Evolutionary conservation across 2,888 invertebrate species (phyloP).

Genomic region (Xestobium rufovillosum): DNA sequence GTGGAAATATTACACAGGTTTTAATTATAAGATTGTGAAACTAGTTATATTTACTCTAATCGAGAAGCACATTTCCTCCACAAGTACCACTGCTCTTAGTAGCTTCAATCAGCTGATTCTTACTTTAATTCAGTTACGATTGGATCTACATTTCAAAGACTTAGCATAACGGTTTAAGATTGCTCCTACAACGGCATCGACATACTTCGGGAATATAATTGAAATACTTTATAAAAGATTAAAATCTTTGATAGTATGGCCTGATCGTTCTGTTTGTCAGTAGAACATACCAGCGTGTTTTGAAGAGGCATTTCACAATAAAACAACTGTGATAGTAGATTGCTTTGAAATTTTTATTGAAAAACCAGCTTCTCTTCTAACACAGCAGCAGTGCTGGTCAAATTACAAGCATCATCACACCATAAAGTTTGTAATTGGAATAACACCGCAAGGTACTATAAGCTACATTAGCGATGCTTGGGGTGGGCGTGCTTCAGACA

Average conservation of each 20-base stretch:
- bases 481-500: conserved; percentile 13
- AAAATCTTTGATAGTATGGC: no score
- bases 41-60: not conserved
- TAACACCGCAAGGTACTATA: conserved; percentile 16
- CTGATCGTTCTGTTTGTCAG: no score
- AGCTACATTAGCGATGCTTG: conserved; percentile 14
- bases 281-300: no score
- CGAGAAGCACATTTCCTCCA: not conserved
- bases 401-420: conserved; percentile 18
- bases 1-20: conserved; percentile 7
- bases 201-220: no score
- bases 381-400: conserved; percentile 15
- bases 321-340: no score
- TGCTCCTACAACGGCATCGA: conserved; percentile 3
- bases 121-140: conserved; percentile 4
- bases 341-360: conserved; percentile 17
- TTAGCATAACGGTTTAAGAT: conserved; percentile 7
- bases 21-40: not conserved
- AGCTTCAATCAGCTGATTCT: conserved; percentile 7
- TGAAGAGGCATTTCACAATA: conserved; percentile 10
- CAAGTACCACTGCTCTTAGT: conserved; percentile 3
- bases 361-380: conserved; percentile 10
- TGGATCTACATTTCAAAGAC: conserved; percentile 7
- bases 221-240: no score
- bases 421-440: conserved; percentile 13